phyloP scores from a whole-genome alignment of 2,113 vertebrate genomes.

The Platysternon megacephalum region DNA sequence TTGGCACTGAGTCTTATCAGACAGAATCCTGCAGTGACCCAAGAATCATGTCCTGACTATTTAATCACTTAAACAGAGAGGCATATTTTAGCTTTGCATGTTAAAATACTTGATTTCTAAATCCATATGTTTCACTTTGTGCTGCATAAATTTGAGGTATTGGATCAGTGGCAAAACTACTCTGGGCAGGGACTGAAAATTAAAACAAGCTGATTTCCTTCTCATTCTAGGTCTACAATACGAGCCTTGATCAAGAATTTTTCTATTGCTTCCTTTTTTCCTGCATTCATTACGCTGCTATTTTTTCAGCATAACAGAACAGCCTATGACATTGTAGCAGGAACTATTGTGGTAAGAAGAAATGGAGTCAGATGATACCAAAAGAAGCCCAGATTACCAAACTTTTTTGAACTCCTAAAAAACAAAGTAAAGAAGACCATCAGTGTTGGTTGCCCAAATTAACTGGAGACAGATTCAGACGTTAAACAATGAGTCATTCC shows the following conservation, averaged over 20 bases:
- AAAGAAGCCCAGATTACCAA: neutral
- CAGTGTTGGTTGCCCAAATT: constrained; percentile 59
- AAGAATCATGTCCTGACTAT: neutral
- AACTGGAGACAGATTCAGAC: constrained; percentile 54
- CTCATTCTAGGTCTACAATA: constrained; percentile 88
- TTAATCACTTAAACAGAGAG: fast-evolving
- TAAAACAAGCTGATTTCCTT: constrained; percentile 35
- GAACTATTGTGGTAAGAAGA: constrained; percentile 95
- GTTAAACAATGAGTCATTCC: constrained; percentile 61
- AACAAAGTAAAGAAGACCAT: constrained; percentile 59
- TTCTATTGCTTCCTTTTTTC: constrained; percentile 96
- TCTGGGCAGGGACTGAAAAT: neutral
- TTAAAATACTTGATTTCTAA: neutral
- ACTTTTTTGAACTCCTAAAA: constrained; percentile 58
- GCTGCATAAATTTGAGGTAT: neutral
- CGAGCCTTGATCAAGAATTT: constrained; percentile 98
- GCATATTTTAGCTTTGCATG: neutral
- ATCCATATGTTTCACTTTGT: neutral
- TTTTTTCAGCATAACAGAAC: constrained; percentile 98
- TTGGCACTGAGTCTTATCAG: neutral
- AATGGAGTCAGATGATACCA: constrained; percentile 86
- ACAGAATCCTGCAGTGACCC: neutral
- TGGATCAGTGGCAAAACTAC: neutral
- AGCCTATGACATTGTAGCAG: constrained; percentile 95
- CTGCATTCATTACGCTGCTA: constrained; percentile 94